Base-by-base conservation (phyloP, 2,113 vertebrate genomes). In the Gymnobelideus leadbeateri region DNA sequence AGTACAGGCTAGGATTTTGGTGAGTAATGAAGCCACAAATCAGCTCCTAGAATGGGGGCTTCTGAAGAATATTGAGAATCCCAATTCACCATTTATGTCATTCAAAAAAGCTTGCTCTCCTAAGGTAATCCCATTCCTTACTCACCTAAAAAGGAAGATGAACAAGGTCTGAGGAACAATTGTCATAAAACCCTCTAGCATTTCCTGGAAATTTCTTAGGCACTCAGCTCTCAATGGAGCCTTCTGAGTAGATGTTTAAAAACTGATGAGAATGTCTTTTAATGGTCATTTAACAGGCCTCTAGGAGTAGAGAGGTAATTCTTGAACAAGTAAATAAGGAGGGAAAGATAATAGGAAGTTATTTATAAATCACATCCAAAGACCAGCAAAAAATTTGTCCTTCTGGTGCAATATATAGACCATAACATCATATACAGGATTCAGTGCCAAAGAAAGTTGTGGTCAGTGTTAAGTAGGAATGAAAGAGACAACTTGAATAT, bases 11-110 rank as follows among this genome's bases (percentile, higher is more conserved):
- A 90, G 91, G n/a, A 51, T 96, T 97, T 96, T 97, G 97, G 96
- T 96, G 96, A 95, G 95, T 94, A 91, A 92, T 95, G 95, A 97
- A 96, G 97, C 95, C 90, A 95, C 57, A 95, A 93, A 97, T 96
- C 95, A 97, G 94, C 55, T 91, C 92, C 94, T 97, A 96, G 95
- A 95, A 97, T 96, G n/a, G 95, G 93, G 95, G 95, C 95, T 97
- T 97, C 96, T 96, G 94, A 97, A 96, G 90, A 97, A 97, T 95
- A 95, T 97, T 97, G 94, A 93, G 95, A 89, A 93, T 95, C 97
- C 91, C 89, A 55, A 98, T 54, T 57, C 91, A 92, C 90, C 89
- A 92, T 94, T 97, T 84, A 92, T 95, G 95, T 96, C 94, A 94
- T 96, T 97, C 96, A 97, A 97, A 84, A 55, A 43, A 19, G 95